phyloP scores from a whole-genome alignment of 2,888 invertebrate species.

The Stenodera caucasica region DNA sequence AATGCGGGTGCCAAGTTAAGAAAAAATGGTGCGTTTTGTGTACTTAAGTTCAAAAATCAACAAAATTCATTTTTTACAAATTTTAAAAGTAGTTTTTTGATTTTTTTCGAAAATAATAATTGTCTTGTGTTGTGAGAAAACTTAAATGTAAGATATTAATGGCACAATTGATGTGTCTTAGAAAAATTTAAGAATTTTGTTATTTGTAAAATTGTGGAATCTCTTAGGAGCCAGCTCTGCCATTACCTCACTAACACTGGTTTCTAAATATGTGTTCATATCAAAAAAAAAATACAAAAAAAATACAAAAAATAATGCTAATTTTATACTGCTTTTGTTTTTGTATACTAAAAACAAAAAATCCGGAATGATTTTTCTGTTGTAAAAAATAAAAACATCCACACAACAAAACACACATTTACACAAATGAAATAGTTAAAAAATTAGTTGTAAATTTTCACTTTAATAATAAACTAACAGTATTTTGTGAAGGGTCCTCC shows the following conservation, averaged over 20 bases:
- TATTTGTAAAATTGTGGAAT: slow-evolving; percentile 49
- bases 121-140: slow-evolving; percentile 30
- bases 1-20: slow-evolving; percentile 44
- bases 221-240: slow-evolving; percentile 50
- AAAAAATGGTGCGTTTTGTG: slow-evolving; percentile 42
- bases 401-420: neutral
- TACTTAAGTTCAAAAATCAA: slow-evolving; percentile 44
- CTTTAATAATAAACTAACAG: slow-evolving; percentile 38
- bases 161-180: slow-evolving; percentile 34
- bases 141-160: slow-evolving; percentile 34
- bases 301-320: slow-evolving; percentile 32
- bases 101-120: too few relatives aligned
- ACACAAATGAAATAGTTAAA: slow-evolving; percentile 10
- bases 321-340: slow-evolving; percentile 49
- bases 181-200: slow-evolving; percentile 43
- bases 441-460: slow-evolving; percentile 35
- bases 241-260: slow-evolving; percentile 51
- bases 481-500: slow-evolving; percentile 40
- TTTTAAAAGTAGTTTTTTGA: neutral
- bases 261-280: slow-evolving; percentile 53
- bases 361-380: neutral
- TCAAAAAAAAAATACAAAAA: slow-evolving; percentile 44
- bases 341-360: slow-evolving; percentile 34
- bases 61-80: slow-evolving; percentile 35
- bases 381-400: neutral